A percentile compares a stretch with the other conserved stretches of the same genome.
phyloP scores from a whole-genome alignment of 2,888 invertebrate species.

The Xylota segnis region DNA sequence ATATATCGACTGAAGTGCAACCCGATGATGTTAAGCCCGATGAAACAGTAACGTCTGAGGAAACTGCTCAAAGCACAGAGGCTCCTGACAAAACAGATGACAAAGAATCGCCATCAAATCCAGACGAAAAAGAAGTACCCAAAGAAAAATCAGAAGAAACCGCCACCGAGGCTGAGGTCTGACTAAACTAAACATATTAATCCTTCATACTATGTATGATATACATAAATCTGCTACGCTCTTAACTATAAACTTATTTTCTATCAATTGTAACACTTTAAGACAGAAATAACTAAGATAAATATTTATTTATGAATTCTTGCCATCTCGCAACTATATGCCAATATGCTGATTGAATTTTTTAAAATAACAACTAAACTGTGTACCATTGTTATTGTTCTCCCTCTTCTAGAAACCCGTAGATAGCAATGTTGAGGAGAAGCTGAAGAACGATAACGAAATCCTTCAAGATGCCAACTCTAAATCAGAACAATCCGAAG shows the following conservation, averaged over 20 bases:
- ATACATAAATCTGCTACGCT: slow-evolving; percentile 37
- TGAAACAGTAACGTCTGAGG: neutral
- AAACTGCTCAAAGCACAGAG: neutral
- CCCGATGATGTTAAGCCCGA: slow-evolving; percentile 4
- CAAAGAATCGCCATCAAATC: slow-evolving; percentile 50
- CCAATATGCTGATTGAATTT: slow-evolving; percentile 22
- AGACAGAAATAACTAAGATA: neutral
- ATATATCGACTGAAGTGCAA: slow-evolving; percentile 24
- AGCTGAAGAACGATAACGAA: slow-evolving; percentile 49
- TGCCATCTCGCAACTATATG: neutral
- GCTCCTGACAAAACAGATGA: slow-evolving; percentile 8
- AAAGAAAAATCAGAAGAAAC: slow-evolving; percentile 40
- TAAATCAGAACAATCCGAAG: slow-evolving; percentile 46
- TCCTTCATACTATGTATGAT: neutral
- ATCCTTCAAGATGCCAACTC: slow-evolving; percentile 50
- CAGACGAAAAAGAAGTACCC: slow-evolving; percentile 37
- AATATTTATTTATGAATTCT: neutral
- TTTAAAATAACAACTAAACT: neutral
- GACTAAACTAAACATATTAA: slow-evolving; percentile 1
- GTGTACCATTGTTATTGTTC: slow-evolving; percentile 1
- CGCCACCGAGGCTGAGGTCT: slow-evolving; percentile 48
- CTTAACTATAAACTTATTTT: slow-evolving; percentile 13
- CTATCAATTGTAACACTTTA: neutral
- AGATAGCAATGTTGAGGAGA: slow-evolving; percentile 69
- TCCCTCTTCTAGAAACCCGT: slow-evolving; percentile 63